phyloP scores from a whole-genome alignment of 2,113 vertebrate genomes.

The Rhagologus leucostigma region DNA sequence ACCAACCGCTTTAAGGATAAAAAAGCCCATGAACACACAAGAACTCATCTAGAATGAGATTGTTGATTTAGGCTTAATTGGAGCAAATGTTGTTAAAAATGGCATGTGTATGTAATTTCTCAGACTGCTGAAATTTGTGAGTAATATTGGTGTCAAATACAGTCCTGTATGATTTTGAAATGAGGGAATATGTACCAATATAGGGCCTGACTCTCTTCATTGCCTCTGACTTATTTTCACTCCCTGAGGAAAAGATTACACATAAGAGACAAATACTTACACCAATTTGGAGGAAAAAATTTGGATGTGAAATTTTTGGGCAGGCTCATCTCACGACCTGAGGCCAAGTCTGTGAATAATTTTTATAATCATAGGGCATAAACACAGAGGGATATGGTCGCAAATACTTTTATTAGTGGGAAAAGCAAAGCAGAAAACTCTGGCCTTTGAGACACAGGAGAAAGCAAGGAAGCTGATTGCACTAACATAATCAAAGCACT shows the following conservation, averaged over 20 bases:
- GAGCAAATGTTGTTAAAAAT: neutral
- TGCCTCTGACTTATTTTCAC: neutral
- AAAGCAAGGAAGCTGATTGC: neutral
- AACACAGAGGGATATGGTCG: neutral
- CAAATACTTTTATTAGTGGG: neutral
- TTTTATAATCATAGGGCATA: neutral
- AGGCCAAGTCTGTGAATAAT: neutral
- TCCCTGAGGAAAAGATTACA: neutral
- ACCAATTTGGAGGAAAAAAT: neutral
- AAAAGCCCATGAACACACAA: neutral
- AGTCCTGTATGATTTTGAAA: neutral
- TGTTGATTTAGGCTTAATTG: neutral
- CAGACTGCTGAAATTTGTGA: neutral
- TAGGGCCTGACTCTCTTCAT: neutral
- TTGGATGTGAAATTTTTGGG: neutral
- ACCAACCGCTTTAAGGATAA: neutral
- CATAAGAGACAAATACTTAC: neutral
- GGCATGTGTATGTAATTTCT: neutral
- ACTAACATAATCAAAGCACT: neutral
- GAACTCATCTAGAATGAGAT: neutral
- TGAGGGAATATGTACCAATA: neutral
- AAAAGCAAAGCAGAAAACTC: neutral
- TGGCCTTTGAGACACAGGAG: neutral
- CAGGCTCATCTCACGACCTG: neutral
- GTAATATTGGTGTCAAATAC: neutral